phyloP scores from a whole-genome alignment of 2,797 vertebrate species.

The Emys orbicularis region DNA sequence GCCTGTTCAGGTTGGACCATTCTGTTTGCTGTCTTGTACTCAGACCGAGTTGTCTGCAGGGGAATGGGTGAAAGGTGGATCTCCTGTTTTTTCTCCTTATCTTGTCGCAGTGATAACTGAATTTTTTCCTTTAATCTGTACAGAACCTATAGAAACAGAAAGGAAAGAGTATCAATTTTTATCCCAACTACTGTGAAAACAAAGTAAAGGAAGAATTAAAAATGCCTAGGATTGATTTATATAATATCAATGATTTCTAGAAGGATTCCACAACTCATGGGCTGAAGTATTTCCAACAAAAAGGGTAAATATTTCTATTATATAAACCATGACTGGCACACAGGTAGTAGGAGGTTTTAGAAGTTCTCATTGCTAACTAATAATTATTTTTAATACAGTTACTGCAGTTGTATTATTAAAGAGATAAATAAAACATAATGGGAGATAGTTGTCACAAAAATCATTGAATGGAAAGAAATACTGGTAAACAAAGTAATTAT shows the following conservation, averaged over 20 bases:
- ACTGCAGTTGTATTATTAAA: not conserved
- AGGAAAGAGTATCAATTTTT: slow-evolving; percentile 41
- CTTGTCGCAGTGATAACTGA: slow-evolving; percentile 88
- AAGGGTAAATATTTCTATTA: slow-evolving; percentile 31
- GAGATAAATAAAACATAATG: not conserved
- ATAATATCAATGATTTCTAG: slow-evolving; percentile 1
- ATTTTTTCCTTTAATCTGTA: slow-evolving; percentile 93
- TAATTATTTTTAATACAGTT: slow-evolving; percentile 1
- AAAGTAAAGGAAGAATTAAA: not conserved
- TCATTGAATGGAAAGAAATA: not conserved
- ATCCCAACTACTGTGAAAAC: slow-evolving; percentile 33
- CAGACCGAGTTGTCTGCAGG: slow-evolving; percentile 79
- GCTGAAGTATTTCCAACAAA: not conserved
- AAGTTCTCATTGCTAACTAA: not conserved
- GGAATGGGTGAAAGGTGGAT: slow-evolving; percentile 85
- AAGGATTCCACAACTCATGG: slow-evolving; percentile 43
- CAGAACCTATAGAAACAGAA: slow-evolving; percentile 87
- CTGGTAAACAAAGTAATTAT: not conserved
- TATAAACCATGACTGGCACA: not conserved
- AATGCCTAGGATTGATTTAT: not conserved
- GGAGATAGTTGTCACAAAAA: slow-evolving; percentile 13
- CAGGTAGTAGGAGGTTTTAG: not conserved
- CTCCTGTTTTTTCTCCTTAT: slow-evolving; percentile 89
- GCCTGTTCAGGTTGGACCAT: slow-evolving; percentile 91
- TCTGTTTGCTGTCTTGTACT: slow-evolving; percentile 84